A percentile compares a stretch with the other conserved stretches of the same genome.
Evolutionary conservation across 2,888 invertebrate species (phyloP).

Genomic region (Barypeithes pellucidus): DNA sequence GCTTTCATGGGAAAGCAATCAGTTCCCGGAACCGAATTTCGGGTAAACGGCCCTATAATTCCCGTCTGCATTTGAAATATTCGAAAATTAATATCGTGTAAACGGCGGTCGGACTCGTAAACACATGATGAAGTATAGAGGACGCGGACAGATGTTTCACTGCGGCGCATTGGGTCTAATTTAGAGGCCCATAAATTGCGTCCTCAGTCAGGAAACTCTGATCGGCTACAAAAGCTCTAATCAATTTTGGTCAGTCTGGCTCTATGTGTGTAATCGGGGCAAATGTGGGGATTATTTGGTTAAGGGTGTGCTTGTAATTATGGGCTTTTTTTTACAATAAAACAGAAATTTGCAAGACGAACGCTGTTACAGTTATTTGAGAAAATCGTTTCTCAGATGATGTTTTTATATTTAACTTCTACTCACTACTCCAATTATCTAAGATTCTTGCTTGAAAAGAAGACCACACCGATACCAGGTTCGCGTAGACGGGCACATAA

Average conservation of each 20-base stretch:
- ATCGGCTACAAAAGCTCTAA: conserved; percentile 66
- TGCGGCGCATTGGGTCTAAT: conserved; percentile 55
- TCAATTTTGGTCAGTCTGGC: conserved; percentile 66
- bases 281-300: conserved; percentile 43
- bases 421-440: no score
- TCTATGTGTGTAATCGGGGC: conserved; percentile 35
- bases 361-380: no score
- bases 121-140: conserved; percentile 55
- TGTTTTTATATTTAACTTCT: no score
- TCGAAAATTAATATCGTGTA: conserved; percentile 54
- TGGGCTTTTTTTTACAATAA: background rate
- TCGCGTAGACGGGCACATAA: no score
- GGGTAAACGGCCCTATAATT: conserved; percentile 29
- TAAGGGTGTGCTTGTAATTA: conserved; percentile 8
- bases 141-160: conserved; percentile 55
- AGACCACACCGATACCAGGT: no score
- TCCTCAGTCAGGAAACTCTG: conserved; percentile 56
- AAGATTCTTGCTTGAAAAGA: no score
- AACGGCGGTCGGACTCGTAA: conserved; percentile 52
- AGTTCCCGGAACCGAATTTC: conserved; percentile 33
- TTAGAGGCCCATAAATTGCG: conserved; percentile 57
- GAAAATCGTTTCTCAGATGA: no score
- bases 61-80: conserved; percentile 44
- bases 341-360: no score
- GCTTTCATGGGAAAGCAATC: conserved; percentile 24